Conservation (phyloP, 1,140 invertebrate species). For the Drosophila gunungcola region DNA sequence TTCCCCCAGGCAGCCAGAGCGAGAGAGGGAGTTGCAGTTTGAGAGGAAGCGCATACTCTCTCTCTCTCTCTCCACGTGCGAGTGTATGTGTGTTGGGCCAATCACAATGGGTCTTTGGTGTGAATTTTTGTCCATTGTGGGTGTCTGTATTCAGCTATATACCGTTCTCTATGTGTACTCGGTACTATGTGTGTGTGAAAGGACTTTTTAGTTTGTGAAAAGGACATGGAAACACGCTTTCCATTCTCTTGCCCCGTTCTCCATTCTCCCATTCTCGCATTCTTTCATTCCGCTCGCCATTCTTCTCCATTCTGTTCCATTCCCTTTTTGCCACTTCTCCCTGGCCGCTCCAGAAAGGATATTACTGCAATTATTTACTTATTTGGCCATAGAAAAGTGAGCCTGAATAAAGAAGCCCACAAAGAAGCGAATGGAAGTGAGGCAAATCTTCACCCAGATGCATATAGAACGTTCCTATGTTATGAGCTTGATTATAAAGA, state of each 20-base stretch:
- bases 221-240: slow-evolving; percentile 82
- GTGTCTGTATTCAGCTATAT: slow-evolving; percentile 75
- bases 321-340: slow-evolving; percentile 41
- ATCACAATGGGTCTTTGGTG: slow-evolving; percentile 81
- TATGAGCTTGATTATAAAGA: slow-evolving; percentile 35
- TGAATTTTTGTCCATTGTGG: slow-evolving; percentile 84
- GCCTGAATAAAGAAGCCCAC: slow-evolving; percentile 46
- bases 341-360: slow-evolving; percentile 74
- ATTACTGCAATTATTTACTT: slow-evolving; percentile 83
- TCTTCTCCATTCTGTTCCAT: slow-evolving; percentile 50
- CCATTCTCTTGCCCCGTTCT: slow-evolving; percentile 60
- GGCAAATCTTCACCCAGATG: slow-evolving; percentile 50
- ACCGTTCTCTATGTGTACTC: slow-evolving; percentile 63
- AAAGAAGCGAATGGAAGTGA: slow-evolving; percentile 41
- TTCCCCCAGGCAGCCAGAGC: slow-evolving; percentile 37
- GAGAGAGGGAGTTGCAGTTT: slow-evolving; percentile 30
- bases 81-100: slow-evolving; percentile 54
- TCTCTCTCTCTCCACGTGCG: slow-evolving; percentile 10
- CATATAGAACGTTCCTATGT: slow-evolving; percentile 40
- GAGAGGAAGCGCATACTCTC: slow-evolving; percentile 20
- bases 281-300: slow-evolving; percentile 68
- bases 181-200: slow-evolving; percentile 56
- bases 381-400: slow-evolving; percentile 78
- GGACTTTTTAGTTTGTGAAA: slow-evolving; percentile 81
- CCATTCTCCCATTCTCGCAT: slow-evolving; percentile 67